These are phyloP conservation scores for Rallus crepitans DNA, from an alignment of 2,797 vertebrate genomes.

Conservation along the genomic window DNA sequence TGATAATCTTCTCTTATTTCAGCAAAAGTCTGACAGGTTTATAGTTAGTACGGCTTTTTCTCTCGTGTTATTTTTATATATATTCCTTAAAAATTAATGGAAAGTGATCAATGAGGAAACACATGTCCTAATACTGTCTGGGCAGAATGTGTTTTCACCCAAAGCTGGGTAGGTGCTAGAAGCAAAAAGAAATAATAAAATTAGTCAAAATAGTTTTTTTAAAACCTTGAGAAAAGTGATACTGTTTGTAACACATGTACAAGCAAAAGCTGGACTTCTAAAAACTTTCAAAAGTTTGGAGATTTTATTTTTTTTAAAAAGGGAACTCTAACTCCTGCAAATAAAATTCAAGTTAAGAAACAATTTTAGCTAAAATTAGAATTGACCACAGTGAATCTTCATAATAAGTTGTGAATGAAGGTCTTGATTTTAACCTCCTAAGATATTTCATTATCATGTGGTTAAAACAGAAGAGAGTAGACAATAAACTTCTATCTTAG, in stretches of 20 bases:
- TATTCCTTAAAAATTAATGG: not conserved
- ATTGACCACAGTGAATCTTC: not conserved
- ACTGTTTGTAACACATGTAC: not conserved
- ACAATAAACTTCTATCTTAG: not conserved
- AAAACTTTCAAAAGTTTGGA: not conserved
- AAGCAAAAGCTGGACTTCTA: not conserved
- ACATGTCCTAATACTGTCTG: not conserved
- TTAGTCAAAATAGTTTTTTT: not conserved
- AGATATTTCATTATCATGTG: not conserved
- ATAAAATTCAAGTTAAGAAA: not conserved
- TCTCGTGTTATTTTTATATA: not conserved
- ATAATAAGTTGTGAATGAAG: not conserved
- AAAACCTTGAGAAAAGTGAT: not conserved
- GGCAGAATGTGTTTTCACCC: not conserved
- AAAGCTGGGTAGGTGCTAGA: not conserved
- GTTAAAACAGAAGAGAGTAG: not conserved
- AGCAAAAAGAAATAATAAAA: not conserved
- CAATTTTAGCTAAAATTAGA: not conserved
- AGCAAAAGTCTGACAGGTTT: not conserved
- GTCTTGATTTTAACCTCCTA: not conserved
- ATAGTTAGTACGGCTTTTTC: rapidly evolving
- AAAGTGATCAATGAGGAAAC: not conserved
- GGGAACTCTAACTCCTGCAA: not conserved
- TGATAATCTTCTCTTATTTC: not conserved
- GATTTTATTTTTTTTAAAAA: not conserved